phyloP scores from a whole-genome alignment of 2,888 invertebrate species.

The Cheilosia grossa region DNA sequence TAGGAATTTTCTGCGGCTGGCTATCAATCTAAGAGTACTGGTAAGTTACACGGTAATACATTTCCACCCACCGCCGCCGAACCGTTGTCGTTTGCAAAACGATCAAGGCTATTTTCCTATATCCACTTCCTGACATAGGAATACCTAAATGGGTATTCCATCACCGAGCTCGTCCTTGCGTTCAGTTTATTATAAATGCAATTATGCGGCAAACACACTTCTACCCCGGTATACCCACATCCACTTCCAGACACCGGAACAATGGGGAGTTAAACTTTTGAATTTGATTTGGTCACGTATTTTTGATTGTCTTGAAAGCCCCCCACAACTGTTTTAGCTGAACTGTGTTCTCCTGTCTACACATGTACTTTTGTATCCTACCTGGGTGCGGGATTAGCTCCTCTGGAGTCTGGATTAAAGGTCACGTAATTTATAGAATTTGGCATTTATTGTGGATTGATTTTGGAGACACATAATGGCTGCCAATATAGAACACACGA shows the following conservation, averaged over 20 bases:
- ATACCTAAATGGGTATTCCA: constrained; percentile 57
- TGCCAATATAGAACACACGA: background rate
- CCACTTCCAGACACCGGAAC: constrained; percentile 24
- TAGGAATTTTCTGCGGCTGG: constrained; percentile 25
- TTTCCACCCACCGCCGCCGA: background rate
- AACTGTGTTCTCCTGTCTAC: constrained; percentile 24
- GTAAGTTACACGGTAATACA: constrained; percentile 42
- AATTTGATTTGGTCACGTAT: constrained; percentile 74
- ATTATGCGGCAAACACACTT: constrained; percentile 71
- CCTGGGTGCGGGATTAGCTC: constrained; percentile 21
- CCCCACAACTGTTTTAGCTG: constrained; percentile 28
- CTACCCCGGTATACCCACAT: background rate
- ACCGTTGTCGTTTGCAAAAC: constrained; percentile 14
- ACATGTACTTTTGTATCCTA: background rate
- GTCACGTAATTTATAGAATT: constrained; percentile 70
- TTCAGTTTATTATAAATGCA: constrained; percentile 62
- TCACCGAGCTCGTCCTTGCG: constrained; percentile 48
- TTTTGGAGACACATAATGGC: constrained; percentile 48
- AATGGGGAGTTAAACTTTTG: constrained; percentile 54
- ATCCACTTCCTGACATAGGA: constrained; percentile 65
- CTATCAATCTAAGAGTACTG: constrained; percentile 57
- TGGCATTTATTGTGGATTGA: constrained; percentile 59
- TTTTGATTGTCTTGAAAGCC: constrained; percentile 69
- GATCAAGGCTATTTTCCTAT: constrained; percentile 35
- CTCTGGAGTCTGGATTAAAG: constrained; percentile 47